Conservation (phyloP, 2,797 vertebrate species). For the Takifugu rubripes region DNA sequence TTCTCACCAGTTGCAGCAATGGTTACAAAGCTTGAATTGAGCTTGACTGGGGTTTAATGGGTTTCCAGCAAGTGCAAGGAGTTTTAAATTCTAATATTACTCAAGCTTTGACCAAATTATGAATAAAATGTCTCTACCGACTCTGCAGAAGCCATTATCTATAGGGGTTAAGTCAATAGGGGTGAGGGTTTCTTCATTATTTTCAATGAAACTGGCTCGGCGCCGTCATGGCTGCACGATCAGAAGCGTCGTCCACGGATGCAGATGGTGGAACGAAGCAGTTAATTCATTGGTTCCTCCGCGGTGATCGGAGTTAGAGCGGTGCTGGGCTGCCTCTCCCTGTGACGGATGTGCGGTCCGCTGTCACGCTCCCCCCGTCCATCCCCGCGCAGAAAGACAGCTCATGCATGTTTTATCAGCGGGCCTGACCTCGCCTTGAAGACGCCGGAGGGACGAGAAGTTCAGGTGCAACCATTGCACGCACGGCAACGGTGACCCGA, state of each 20-base stretch:
- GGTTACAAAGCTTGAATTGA: slow-evolving; percentile 51
- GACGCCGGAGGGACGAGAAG: slow-evolving; percentile 35
- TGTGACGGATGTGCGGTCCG: slow-evolving; percentile 49
- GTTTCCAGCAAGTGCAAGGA: slow-evolving; percentile 17
- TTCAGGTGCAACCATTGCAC: slow-evolving; percentile 33
- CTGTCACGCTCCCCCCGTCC: slow-evolving; percentile 53
- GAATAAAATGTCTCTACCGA: too few species aligned
- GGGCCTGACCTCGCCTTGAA: slow-evolving; percentile 57
- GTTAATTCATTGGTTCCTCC: slow-evolving; percentile 42
- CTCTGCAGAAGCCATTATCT: too few species aligned
- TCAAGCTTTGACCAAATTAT: too few species aligned
- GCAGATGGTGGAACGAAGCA: slow-evolving; percentile 48
- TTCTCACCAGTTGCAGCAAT: slow-evolving; percentile 21
- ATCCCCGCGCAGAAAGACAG: slow-evolving; percentile 43
- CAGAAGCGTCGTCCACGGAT: slow-evolving; percentile 39
- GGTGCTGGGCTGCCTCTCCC: slow-evolving; percentile 37
- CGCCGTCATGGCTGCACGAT: slow-evolving; percentile 45
- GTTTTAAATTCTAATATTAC: slow-evolving; percentile 7
- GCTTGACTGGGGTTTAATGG: slow-evolving; percentile 16
- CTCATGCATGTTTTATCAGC: slow-evolving; percentile 62
- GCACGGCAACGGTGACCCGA: too few species aligned
- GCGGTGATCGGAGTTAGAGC: slow-evolving; percentile 44
- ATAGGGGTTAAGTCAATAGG: not conserved
- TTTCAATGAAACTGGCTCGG: slow-evolving; percentile 12
- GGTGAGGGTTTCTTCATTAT: slow-evolving; percentile 7